Conservation (phyloP, 37 sponge, comb jelly and placozoan genomes). For the Bolinopsis microptera region DNA sequence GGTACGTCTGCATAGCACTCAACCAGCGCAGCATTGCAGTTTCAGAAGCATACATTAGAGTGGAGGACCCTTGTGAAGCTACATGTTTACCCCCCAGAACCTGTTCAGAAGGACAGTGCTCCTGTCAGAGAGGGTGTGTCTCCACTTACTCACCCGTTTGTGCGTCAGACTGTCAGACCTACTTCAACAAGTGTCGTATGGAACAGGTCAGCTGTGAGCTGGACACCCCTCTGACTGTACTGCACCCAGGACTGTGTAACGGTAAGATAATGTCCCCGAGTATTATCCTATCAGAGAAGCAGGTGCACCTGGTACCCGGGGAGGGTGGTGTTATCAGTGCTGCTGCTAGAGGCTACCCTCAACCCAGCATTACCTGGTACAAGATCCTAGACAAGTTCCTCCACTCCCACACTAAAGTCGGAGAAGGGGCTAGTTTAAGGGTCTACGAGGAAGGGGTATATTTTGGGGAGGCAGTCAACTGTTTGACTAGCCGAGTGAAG, state of each 20-base stretch:
- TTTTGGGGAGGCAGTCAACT: neutral
- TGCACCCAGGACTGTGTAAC: neutral
- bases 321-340: neutral
- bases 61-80: neutral
- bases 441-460: slow-evolving; percentile 6
- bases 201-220: neutral
- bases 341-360: neutral
- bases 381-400: neutral
- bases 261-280: neutral
- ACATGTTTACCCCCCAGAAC: neutral
- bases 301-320: neutral
- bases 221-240: neutral
- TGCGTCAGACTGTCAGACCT: neutral
- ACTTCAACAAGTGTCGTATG: neutral
- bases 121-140: neutral
- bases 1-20: neutral
- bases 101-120: neutral
- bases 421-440: neutral
- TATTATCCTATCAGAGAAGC: neutral
- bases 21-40: neutral
- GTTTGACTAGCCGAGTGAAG: neutral
- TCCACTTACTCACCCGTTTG: neutral
- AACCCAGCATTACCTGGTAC: slow-evolving; percentile 1
- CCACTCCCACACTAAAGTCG: neutral
- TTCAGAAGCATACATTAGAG: slow-evolving; percentile 3